Evolutionary conservation across 2,888 invertebrate genomes (phyloP).

Genomic region (Gymnosoma rotundatum): DNA sequence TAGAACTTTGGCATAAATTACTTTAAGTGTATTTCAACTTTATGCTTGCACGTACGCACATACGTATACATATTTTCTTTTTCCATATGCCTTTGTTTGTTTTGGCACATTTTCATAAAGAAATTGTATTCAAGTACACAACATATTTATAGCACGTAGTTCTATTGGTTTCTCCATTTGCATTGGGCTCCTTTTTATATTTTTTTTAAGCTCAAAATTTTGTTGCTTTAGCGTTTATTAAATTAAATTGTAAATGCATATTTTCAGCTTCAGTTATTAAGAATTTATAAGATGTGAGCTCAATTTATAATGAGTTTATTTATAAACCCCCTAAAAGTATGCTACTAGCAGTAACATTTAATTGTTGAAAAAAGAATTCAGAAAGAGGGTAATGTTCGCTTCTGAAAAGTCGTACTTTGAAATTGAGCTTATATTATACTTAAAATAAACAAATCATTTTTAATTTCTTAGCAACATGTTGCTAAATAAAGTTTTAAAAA

Average conservation of each 20-base stretch:
- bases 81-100: constrained; percentile 11
- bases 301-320: neutral
- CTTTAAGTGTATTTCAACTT: constrained; percentile 51
- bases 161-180: constrained; percentile 6
- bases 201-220: constrained; percentile 7
- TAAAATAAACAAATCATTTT: too few species aligned
- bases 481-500: too few species aligned
- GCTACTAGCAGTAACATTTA: too few species aligned
- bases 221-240: neutral
- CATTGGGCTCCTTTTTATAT: neutral
- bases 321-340: too few species aligned
- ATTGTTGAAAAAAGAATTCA: too few species aligned
- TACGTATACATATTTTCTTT: constrained; percentile 28
- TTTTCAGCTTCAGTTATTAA: constrained; percentile 29
- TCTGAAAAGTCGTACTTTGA: too few species aligned
- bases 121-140: constrained; percentile 14
- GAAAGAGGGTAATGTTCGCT: too few species aligned
- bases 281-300: constrained; percentile 36
- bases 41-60: constrained; percentile 53
- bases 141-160: constrained; percentile 49
- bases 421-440: too few species aligned
- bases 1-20: constrained; percentile 26
- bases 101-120: constrained; percentile 34
- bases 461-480: too few species aligned
- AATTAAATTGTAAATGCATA: neutral